phyloP scores from a whole-genome alignment of 2,888 invertebrate genomes.

The Dolichomitus sp. region DNA sequence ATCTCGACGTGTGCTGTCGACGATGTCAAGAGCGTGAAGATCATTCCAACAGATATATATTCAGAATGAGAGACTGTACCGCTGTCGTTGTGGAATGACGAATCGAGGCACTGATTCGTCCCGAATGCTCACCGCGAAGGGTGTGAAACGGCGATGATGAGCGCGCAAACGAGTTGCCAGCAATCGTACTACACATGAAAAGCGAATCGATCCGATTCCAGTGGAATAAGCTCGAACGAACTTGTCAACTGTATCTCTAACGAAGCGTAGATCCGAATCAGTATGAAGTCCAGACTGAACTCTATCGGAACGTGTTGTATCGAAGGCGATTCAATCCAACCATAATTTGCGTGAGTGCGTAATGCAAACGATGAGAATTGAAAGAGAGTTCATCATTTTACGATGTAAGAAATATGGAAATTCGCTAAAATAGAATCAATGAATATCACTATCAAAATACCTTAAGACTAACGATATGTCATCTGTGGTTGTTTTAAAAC shows the following conservation, averaged over 20 bases:
- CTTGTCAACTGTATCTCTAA: slow-evolving; percentile 55
- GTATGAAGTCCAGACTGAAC: slow-evolving; percentile 1
- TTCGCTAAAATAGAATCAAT: neutral
- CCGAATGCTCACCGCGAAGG: slow-evolving; percentile 79
- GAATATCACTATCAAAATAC: neutral
- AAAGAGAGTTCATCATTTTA: neutral
- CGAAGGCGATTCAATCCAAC: slow-evolving; percentile 34
- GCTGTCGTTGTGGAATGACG: slow-evolving; percentile 76
- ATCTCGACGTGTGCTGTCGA: slow-evolving; percentile 31
- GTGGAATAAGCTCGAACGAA: slow-evolving; percentile 44
- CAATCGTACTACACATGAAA: slow-evolving; percentile 48
- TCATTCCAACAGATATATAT: slow-evolving; percentile 55
- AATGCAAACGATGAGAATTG: neutral
- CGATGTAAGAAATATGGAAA: neutral
- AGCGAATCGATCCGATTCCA: slow-evolving; percentile 58
- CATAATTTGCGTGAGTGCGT: neutral
- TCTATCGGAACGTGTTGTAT: neutral
- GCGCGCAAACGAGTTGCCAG: slow-evolving; percentile 24
- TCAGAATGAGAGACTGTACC: slow-evolving; percentile 44
- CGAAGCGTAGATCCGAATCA: slow-evolving; percentile 36
- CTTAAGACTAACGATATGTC: too few species aligned
- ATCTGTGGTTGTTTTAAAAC: too few species aligned
- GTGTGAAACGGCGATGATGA: slow-evolving; percentile 77
- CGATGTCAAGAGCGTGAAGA: slow-evolving; percentile 57
- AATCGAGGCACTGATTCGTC: slow-evolving; percentile 80